Percentiles rank a stretch among this genome's conserved stretches.
Evolutionary conservation across 2,888 invertebrate genomes (phyloP).

Genomic region (Ichneumon xanthorius): DNA sequence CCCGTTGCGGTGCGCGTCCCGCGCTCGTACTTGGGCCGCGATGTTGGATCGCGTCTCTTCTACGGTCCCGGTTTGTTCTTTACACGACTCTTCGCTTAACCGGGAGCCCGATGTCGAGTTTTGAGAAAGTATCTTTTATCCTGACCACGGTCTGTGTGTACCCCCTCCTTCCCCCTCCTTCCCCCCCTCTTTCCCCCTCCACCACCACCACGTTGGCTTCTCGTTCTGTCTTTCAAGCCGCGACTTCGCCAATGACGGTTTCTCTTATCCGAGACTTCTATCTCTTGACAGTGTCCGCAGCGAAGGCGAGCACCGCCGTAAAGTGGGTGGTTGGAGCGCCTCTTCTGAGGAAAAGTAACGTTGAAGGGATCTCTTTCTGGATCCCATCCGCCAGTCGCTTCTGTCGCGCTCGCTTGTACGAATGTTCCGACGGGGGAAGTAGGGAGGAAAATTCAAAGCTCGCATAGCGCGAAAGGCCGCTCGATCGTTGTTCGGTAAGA

Average conservation of each 20-base stretch:
- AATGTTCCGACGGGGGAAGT: slow-evolving; percentile 22
- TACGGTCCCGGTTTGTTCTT: slow-evolving; percentile 62
- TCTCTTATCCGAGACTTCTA: slow-evolving; percentile 40
- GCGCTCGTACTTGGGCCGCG: background rate
- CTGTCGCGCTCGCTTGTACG: slow-evolving; percentile 1
- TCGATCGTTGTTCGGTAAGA: background rate
- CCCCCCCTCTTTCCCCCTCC: background rate
- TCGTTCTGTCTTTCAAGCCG: slow-evolving; percentile 53
- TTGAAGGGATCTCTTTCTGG: slow-evolving; percentile 55
- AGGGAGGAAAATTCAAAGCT: background rate
- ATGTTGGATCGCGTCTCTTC: background rate
- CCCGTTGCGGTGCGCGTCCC: slow-evolving; percentile 4
- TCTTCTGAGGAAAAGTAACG: slow-evolving; percentile 44
- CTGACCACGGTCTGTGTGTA: slow-evolving; percentile 19
- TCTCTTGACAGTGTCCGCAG: slow-evolving; percentile 42
- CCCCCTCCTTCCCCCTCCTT: background rate
- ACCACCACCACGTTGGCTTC: slow-evolving; percentile 30
- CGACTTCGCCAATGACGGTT: slow-evolving; percentile 50
- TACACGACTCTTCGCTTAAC: slow-evolving; percentile 81
- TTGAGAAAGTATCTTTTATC: slow-evolving; percentile 68
- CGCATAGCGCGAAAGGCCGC: slow-evolving; percentile 4
- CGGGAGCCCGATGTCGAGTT: slow-evolving; percentile 70
- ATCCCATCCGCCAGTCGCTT: slow-evolving; percentile 26
- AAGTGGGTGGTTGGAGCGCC: slow-evolving; percentile 56
- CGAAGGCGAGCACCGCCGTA: slow-evolving; percentile 46